Evolutionary conservation across 2,888 invertebrate genomes (phyloP).

Genomic region (Drosophila pseudotakahashii): DNA sequence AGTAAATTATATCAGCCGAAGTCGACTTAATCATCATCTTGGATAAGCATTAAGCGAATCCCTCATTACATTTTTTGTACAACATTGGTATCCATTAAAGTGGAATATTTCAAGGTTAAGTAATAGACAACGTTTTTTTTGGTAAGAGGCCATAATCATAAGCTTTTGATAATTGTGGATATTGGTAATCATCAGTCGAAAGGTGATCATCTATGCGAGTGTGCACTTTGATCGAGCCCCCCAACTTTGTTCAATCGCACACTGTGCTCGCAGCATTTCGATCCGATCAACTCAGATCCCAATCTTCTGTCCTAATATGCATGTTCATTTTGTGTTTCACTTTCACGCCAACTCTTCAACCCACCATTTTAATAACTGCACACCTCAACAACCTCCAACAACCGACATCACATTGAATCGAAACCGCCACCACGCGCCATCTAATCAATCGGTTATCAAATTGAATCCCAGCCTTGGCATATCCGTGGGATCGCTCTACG

Average conservation of each 20-base stretch:
- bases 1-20: too few species aligned
- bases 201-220: not conserved
- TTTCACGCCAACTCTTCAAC: slow-evolving; percentile 44
- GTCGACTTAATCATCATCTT: too few species aligned
- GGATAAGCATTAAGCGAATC: not conserved
- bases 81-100: too few species aligned
- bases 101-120: not conserved
- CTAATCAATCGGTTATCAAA: slow-evolving; percentile 25
- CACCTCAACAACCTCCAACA: slow-evolving; percentile 35
- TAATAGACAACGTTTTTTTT: not conserved
- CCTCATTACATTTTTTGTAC: not conserved
- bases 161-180: slow-evolving; percentile 1
- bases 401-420: slow-evolving; percentile 45
- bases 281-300: slow-evolving; percentile 1
- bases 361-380: slow-evolving; percentile 51
- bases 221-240: slow-evolving; percentile 7
- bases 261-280: slow-evolving; percentile 1
- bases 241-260: not conserved
- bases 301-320: slow-evolving; percentile 26
- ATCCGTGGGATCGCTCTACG: slow-evolving; percentile 93
- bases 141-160: not conserved
- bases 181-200: slow-evolving; percentile 1
- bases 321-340: slow-evolving; percentile 57
- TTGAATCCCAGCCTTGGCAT: slow-evolving; percentile 87
- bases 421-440: slow-evolving; percentile 30